Evolutionary conservation across 2,797 vertebrate genomes (phyloP).

Genomic region (Hephaestus fuliginosus): DNA sequence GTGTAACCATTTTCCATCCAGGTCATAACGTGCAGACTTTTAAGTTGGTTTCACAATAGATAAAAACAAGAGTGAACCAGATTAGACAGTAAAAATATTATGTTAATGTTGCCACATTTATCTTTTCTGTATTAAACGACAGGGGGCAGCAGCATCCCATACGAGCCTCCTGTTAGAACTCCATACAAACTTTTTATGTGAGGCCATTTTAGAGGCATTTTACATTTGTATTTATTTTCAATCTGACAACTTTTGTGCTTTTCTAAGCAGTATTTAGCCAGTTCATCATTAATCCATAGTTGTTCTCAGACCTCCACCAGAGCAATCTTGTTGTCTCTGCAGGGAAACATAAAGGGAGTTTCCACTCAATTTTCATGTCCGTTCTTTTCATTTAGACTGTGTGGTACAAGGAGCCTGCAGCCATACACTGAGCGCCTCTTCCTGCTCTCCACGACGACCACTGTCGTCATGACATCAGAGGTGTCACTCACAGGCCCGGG

Average conservation of each 20-base stretch:
- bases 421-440: slow-evolving; percentile 89
- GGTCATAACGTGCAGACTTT: neutral
- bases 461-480: slow-evolving; percentile 90
- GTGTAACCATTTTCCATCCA: neutral
- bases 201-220: neutral
- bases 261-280: neutral
- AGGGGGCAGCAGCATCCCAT: slow-evolving; percentile 48
- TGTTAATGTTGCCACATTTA: neutral
- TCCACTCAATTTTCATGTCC: neutral
- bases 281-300: neutral
- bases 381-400: slow-evolving; percentile 83
- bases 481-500: slow-evolving; percentile 93
- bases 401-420: slow-evolving; percentile 89
- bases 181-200: neutral
- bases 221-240: neutral
- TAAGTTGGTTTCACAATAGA: neutral
- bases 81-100: neutral
- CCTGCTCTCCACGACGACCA: slow-evolving; percentile 79
- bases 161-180: neutral
- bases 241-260: neutral
- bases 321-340: no score
- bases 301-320: no score
- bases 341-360: neutral
- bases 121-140: slow-evolving; percentile 8
- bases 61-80: neutral